Percentiles rank a stretch among this genome's conserved stretches.
These are phyloP conservation scores for Apocrypta bakeri DNA, from an alignment of 1,140 invertebrate genomes.

Conservation along the genomic window DNA sequence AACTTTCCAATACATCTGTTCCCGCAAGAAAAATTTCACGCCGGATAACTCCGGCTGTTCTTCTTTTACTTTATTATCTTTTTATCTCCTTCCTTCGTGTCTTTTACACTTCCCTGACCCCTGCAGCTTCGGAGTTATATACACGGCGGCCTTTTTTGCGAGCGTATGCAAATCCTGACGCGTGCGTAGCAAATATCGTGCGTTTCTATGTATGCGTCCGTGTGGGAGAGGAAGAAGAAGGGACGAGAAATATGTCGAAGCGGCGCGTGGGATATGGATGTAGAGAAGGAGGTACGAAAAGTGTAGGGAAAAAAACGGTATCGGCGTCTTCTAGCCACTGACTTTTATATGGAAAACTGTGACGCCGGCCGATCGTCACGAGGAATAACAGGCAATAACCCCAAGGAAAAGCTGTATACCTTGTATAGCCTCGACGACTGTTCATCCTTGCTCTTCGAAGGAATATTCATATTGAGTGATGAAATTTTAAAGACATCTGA, in stretches of 20 bases:
- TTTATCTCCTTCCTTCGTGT: conserved; percentile 43
- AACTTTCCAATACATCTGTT: conserved; percentile 25
- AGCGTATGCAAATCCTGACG: conserved; percentile 61
- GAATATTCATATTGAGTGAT: conserved; percentile 31
- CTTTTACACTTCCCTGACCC: conserved; percentile 44
- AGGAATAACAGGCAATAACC: conserved; percentile 47
- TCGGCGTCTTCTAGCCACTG: conserved; percentile 54
- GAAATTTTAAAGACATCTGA: background rate
- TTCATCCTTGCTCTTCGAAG: background rate
- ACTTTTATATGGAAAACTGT: conserved; percentile 59
- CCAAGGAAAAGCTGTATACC: no score
- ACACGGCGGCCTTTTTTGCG: conserved; percentile 46
- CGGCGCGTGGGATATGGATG: background rate
- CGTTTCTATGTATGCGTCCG: background rate
- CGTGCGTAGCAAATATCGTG: conserved; percentile 56
- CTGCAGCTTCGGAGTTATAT: conserved; percentile 5
- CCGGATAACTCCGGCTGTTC: conserved; percentile 45
- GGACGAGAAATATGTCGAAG: conserved; percentile 29
- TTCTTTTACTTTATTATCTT: conserved; percentile 52
- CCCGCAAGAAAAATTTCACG: conserved; percentile 39
- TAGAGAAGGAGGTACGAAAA: background rate
- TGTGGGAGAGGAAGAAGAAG: conserved; percentile 43
- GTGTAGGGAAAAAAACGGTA: conserved; percentile 52
- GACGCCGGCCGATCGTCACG: conserved; percentile 26
- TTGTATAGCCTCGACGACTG: background rate